These are phyloP conservation scores for Tortrix viridana DNA, from an alignment of 2,888 invertebrate species.

Conservation along the genomic window DNA sequence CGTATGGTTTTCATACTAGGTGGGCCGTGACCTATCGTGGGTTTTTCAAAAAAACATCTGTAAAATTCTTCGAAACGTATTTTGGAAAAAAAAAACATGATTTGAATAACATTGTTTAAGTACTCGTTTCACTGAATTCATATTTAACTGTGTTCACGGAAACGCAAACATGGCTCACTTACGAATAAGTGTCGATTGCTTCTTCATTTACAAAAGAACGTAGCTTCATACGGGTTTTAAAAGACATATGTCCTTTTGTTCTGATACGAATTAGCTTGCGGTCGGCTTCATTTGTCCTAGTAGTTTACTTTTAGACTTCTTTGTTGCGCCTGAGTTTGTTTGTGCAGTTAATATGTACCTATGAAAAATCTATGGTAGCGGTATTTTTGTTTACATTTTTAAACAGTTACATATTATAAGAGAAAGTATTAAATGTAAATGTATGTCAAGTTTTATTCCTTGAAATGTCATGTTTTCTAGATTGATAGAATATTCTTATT, in stretches of 20 bases:
- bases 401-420: background rate
- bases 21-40: too few relatives aligned
- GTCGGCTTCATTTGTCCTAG: conserved; percentile 2
- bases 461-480: too few relatives aligned
- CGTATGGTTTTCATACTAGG: too few relatives aligned
- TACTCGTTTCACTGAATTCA: conserved; percentile 11
- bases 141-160: conserved; percentile 17
- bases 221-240: background rate
- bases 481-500: too few relatives aligned
- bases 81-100: background rate
- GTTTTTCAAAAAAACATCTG: too few relatives aligned
- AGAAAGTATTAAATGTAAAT: too few relatives aligned
- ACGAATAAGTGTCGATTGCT: conserved; percentile 12
- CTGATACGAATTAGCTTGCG: background rate
- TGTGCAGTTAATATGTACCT: conserved; percentile 9
- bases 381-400: background rate
- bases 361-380: conserved; percentile 5
- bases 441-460: too few relatives aligned
- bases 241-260: background rate
- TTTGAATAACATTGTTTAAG: background rate
- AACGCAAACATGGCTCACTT: conserved; percentile 12
- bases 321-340: conserved; percentile 2
- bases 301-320: conserved; percentile 19
- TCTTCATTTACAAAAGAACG: background rate
- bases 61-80: background rate